phyloP scores from a whole-genome alignment of 2,797 vertebrate species.

The Menidia menidia region DNA sequence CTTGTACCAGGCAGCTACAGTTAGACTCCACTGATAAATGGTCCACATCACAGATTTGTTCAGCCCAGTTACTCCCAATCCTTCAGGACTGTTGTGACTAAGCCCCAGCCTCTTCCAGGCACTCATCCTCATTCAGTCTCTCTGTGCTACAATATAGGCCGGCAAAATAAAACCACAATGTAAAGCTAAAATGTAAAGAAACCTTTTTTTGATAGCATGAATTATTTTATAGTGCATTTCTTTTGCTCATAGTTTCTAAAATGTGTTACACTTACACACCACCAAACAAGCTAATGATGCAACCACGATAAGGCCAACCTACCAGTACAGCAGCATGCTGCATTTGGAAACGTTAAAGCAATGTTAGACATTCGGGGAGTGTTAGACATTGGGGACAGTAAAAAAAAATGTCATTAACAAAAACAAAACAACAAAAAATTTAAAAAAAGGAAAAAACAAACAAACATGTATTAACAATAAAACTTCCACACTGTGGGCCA shows the following conservation, averaged over 20 bases:
- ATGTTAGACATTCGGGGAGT: constrained; percentile 72
- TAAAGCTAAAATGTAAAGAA: constrained; percentile 23
- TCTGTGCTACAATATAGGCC: neutral
- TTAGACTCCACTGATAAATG: neutral
- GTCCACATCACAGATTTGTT: neutral
- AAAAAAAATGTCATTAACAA: neutral
- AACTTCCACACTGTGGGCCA: too few species aligned
- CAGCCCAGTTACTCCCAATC: neutral
- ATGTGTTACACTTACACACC: constrained; percentile 66
- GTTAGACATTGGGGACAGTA: constrained; percentile 1
- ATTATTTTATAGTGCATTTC: constrained; percentile 34
- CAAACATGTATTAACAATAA: too few species aligned
- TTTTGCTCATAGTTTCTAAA: constrained; percentile 34
- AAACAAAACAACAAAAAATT: neutral
- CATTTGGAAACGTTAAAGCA: constrained; percentile 82
- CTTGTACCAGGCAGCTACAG: neutral
- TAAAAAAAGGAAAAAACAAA: too few species aligned
- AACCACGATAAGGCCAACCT: constrained; percentile 79
- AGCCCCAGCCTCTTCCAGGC: neutral
- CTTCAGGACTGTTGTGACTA: neutral
- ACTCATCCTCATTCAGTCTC: neutral
- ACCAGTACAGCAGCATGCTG: constrained; percentile 90
- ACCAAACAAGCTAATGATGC: constrained; percentile 72
- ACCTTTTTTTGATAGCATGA: constrained; percentile 38
- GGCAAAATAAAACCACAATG: constrained; percentile 16